phyloP scores from a whole-genome alignment of 2,113 vertebrate species.

The Stercorarius parasiticus region DNA sequence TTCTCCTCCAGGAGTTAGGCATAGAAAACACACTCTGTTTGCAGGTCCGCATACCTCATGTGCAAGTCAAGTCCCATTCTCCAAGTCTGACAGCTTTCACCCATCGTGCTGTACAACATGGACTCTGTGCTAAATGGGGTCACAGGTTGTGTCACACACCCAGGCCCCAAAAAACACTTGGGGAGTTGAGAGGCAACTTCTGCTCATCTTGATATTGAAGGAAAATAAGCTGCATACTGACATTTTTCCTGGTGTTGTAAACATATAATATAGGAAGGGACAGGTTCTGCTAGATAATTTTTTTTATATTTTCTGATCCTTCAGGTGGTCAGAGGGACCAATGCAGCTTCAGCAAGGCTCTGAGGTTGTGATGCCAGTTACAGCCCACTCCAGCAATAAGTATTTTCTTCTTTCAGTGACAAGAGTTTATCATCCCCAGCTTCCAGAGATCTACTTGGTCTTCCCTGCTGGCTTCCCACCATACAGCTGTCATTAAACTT shows the following conservation, averaged over 20 bases:
- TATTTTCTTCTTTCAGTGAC: not conserved
- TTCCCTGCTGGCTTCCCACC: not conserved
- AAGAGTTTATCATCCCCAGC: not conserved
- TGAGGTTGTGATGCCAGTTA: not conserved
- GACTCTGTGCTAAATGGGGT: not conserved
- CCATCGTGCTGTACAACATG: accelerated
- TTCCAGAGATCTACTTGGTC: not conserved
- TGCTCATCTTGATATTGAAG: not conserved
- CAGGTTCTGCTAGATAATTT: not conserved
- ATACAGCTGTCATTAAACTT: not conserved
- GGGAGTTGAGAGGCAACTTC: not conserved
- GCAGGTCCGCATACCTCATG: not conserved
- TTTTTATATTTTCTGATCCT: not conserved
- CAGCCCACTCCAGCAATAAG: not conserved
- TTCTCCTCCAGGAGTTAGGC: not conserved
- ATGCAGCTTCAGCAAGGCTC: not conserved
- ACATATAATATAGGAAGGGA: not conserved
- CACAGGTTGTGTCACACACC: not conserved
- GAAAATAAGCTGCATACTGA: not conserved
- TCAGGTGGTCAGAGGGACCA: not conserved
- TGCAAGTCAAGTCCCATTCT: not conserved
- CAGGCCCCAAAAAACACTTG: not conserved
- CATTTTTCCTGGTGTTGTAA: not conserved
- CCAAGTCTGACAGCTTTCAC: not conserved
- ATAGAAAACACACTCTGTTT: not conserved